Base-by-base conservation (phyloP, 2,888 invertebrate species). In the Drosophila mayaguana region DNA sequence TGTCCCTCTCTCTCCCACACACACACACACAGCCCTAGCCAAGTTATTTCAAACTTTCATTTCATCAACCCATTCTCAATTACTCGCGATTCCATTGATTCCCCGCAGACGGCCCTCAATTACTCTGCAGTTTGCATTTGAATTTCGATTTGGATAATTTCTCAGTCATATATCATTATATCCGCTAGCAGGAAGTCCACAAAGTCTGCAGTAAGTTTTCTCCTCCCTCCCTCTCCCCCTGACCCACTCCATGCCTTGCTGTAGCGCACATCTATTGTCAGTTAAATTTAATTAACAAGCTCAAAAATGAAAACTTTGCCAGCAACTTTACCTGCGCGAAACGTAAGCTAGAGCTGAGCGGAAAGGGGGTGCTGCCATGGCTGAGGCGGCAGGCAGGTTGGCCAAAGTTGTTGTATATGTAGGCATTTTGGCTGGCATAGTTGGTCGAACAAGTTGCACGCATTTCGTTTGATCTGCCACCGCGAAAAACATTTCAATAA, bases 391-490 rank as follows among this genome's bases (percentile, higher is more conserved):
- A 5, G 12, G 16, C 28, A 32, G 32, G 32, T 4, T 6, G 40
- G 6, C 46, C 46, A 72, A 67, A 57, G 34, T 50, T 73, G 34
- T 50, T 73, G 57, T 46, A 45, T 63, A 40, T 59, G 34, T 66
- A 25, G 45, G 63, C 59, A 70, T 78, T 64, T 51, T 25, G 34
- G 63, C 48, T 65, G 60, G 64, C 76, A 72, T 80, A 80, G 80
- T 76, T 80, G 54, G 56, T 61, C 50, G 64, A 70, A 72, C 69
- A 80, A 67, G 69, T 76, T 76, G 70, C 56, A 65, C 61, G 60
- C 69, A 64, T 76, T 79, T 78, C 70, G 78, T 79, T 79, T 79
- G 78, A 79, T 72, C 77, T 79, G 63, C 62, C 66, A 62, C 69
- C 32, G 59, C 43, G 61, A 36, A 50, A 79, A 71, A 64, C 71